Evolutionary conservation across 2,888 invertebrate species (phyloP), one percentile per base, ranked within the genome.

Genomic region (Heteromyza rotundicornis): DNA sequence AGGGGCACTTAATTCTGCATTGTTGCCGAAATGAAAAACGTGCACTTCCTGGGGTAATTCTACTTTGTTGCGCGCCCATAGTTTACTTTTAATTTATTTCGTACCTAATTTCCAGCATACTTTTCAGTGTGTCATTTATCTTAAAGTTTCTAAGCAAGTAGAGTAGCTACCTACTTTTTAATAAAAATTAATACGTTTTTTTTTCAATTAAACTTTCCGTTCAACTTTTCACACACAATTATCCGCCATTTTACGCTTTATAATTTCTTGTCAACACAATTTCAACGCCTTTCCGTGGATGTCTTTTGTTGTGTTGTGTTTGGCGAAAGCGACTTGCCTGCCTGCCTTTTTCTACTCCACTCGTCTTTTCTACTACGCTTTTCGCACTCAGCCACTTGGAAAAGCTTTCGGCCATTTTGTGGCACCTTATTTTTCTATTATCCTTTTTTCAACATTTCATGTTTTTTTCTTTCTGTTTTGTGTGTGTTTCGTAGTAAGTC

Each of bases 191-290:
- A 40, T 40, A 10, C 14, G 8, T 40, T 40, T 40, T 32, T 32
- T 32, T 8, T 32, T 32, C n/a, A n/a, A n/a, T n/a, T n/a, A n/a
- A n/a, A n/a, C n/a, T n/a, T n/a, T n/a, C n/a, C n/a, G n/a, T 32
- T 8, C 12, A 32, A 32, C 5, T 32, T 32, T 40, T 40, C 16
- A n/a, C 40, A n/a, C n/a, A 10, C 40, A 40, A 40, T n/a, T 40
- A 40, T 40, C 71, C n/a, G n/a, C n/a, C 71, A 77, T 77, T 74
- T 77, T 74, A 77, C 74, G 74, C 73, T 71, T 77, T 76, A 74
- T 74, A 77, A 74, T 77, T 74, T 74, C 76, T 76, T 73, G 76
- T 74, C 74, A 77, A 77, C 75, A 74, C 76, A 75, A 76, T 77
- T 74, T 74, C 75, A 73, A 77, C 74, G 77, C 74, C 75, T 75